Evolutionary conservation across 2,888 invertebrate species (phyloP).

Genomic region (Volucella bombylans): DNA sequence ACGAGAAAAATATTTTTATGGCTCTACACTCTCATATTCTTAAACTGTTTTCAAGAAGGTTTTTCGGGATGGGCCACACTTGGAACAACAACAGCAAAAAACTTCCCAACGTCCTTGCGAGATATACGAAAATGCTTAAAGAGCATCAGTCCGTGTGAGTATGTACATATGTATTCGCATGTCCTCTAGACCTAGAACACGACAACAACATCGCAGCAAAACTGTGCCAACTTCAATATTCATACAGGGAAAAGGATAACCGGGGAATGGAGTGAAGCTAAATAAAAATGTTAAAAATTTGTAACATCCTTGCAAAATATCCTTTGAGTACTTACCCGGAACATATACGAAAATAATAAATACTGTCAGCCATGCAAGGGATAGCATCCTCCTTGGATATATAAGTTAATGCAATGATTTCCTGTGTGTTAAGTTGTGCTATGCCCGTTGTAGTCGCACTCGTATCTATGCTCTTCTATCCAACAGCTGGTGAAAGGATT

Average conservation of each 20-base stretch:
- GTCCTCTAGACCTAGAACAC: conserved; percentile 59
- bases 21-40: conserved; percentile 43
- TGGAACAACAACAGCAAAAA: conserved; percentile 2
- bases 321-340: conserved; percentile 75
- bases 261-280: background rate
- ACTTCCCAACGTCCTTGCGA: conserved; percentile 45
- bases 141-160: conserved; percentile 22
- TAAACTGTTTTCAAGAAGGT: conserved; percentile 40
- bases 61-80: background rate
- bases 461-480: conserved; percentile 39
- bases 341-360: conserved; percentile 77
- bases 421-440: conserved; percentile 59
- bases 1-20: conserved; percentile 73
- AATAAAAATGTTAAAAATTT: conserved; percentile 42
- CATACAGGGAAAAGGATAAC: conserved; percentile 16
- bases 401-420: conserved; percentile 75
- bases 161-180: conserved; percentile 6
- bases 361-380: conserved; percentile 76
- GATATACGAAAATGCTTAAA: conserved; percentile 50
- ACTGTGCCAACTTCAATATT: conserved; percentile 62
- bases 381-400: conserved; percentile 75
- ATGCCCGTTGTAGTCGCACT: too few species aligned
- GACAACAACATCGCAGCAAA: conserved; percentile 57
- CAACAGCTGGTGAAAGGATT: conserved; percentile 38
- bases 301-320: conserved; percentile 54